Conservation (phyloP, 1,140 invertebrate species). For the Coptotermes formosanus region DNA sequence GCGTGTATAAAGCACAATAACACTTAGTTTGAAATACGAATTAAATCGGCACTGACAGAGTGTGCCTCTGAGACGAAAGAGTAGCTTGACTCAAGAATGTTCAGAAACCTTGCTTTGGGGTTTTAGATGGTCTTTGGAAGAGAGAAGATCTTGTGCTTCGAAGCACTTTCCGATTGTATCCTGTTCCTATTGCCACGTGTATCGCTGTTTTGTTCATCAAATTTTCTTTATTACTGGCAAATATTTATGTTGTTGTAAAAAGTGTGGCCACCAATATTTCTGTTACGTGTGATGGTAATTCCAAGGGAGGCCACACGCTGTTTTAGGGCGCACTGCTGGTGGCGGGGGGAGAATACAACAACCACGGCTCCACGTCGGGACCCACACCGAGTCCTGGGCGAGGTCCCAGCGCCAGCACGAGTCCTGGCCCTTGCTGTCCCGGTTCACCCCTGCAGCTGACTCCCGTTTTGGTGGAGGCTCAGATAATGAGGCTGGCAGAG, state of each 20-base stretch:
- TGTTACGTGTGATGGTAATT: too few relatives aligned
- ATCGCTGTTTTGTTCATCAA: background rate
- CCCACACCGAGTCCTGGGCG: slow-evolving; percentile 32
- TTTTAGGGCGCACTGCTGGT: background rate
- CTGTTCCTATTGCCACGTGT: background rate
- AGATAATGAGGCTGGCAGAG: slow-evolving; percentile 78
- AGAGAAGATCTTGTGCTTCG: too few relatives aligned
- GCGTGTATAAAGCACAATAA: too few relatives aligned
- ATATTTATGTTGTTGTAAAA: too few relatives aligned
- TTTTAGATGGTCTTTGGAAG: too few relatives aligned
- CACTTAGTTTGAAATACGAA: too few relatives aligned
- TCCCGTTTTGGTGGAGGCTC: slow-evolving; percentile 75
- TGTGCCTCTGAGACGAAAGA: too few relatives aligned
- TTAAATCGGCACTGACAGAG: too few relatives aligned
- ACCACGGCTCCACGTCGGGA: background rate
- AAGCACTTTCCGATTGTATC: background rate
- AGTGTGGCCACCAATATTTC: too few relatives aligned
- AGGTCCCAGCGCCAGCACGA: slow-evolving; percentile 45
- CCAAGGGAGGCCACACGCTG: background rate
- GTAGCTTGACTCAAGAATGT: too few relatives aligned
- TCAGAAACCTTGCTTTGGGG: background rate
- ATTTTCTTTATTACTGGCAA: background rate
- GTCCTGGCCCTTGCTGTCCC: slow-evolving; percentile 44
- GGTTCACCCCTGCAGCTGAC: slow-evolving; percentile 59
- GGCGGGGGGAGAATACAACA: background rate